These are phyloP conservation scores for Protobothrops flavoviridis DNA, from an alignment of 2,113 vertebrate species.

Conservation along the genomic window DNA sequence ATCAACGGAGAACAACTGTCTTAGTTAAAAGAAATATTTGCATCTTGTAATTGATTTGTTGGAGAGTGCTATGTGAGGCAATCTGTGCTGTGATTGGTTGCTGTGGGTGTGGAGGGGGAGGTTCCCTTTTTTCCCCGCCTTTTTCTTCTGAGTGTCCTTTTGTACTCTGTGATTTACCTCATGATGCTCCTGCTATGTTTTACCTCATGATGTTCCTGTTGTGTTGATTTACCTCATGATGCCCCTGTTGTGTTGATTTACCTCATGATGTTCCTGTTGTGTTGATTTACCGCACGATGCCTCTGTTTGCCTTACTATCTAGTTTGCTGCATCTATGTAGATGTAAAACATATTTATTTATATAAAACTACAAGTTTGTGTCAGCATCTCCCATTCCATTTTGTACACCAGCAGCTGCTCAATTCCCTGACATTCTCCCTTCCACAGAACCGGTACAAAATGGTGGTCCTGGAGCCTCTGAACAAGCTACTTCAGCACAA, in stretches of 20 bases:
- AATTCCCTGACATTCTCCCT: neutral
- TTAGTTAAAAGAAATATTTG: too few relatives aligned
- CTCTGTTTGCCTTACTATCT: neutral
- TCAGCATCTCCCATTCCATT: too few relatives aligned
- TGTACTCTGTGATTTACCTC: neutral
- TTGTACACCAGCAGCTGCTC: neutral
- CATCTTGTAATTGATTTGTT: neutral
- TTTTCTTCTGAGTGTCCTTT: neutral
- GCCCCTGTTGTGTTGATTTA: neutral
- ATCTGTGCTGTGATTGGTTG: neutral
- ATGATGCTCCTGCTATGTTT: too few relatives aligned
- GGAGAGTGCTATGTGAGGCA: neutral
- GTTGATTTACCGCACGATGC: neutral
- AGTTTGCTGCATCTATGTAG: neutral
- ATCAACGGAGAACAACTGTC: too few relatives aligned
- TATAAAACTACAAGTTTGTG: neutral
- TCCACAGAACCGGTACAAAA: conserved; percentile 84
- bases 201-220: too few relatives aligned
- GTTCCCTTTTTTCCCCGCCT: neutral
- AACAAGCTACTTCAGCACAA: conserved; percentile 85
- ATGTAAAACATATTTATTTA: neutral
- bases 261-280: neutral
- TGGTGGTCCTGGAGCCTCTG: conserved; percentile 87
- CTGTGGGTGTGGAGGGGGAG: neutral
- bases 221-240: too few relatives aligned